A percentile compares a stretch with the other conserved stretches of the same genome.
These are phyloP conservation scores for Hippocampus abdominalis DNA, from an alignment of 2,113 vertebrate species.

Conservation along the genomic window DNA sequence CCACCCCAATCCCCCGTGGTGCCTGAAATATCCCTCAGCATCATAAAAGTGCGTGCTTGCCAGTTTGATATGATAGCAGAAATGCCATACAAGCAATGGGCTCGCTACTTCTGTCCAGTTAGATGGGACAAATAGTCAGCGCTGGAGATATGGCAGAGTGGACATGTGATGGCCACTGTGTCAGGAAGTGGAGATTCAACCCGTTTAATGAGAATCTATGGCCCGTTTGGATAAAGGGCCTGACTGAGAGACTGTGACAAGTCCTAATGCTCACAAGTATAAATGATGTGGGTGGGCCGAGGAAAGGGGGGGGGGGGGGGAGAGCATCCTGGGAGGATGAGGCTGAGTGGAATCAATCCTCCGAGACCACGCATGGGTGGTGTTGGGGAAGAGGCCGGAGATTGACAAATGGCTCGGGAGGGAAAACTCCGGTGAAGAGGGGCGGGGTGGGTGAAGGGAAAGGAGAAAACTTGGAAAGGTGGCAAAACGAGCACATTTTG, in stretches of 20 bases:
- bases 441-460: constrained; percentile 1
- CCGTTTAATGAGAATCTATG: constrained; percentile 75
- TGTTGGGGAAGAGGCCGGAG: constrained; percentile 20
- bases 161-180: constrained; percentile 65
- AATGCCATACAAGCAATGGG: constrained; percentile 5
- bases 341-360: constrained; percentile 43
- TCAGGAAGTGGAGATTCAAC: constrained; percentile 54
- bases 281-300: constrained; percentile 57
- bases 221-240: constrained; percentile 55
- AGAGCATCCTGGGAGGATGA: constrained; percentile 27
- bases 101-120: constrained; percentile 37
- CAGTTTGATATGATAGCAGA: constrained; percentile 10
- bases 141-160: constrained; percentile 47
- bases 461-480: not conserved
- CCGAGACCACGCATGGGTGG: constrained; percentile 23
- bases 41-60: constrained; percentile 10
- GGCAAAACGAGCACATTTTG: constrained; percentile 9
- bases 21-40: not conserved
- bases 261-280: constrained; percentile 70
- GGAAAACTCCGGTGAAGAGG: constrained; percentile 18
- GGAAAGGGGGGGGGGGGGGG: constrained; percentile 11
- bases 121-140: constrained; percentile 52
- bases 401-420: constrained; percentile 20
- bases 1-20: not conserved
- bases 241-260: constrained; percentile 67